A percentile compares a stretch with the other conserved stretches of the same genome.
These are phyloP conservation scores for Buphagus erythrorhynchus DNA, from an alignment of 2,797 vertebrate genomes.

Conservation along the genomic window DNA sequence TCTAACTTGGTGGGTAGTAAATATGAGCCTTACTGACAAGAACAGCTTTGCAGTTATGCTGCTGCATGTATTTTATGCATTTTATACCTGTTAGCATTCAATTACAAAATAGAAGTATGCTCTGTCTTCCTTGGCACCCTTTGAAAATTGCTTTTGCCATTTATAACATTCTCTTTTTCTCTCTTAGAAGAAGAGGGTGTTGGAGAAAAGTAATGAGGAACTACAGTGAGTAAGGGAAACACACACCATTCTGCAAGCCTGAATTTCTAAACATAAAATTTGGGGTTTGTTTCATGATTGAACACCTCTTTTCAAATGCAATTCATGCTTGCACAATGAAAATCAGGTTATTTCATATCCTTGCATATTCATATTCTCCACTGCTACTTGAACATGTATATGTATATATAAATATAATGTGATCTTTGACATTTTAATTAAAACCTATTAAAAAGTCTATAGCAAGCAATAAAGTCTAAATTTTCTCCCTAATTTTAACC, in stretches of 20 bases:
- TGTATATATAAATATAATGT: neutral
- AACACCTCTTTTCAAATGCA: neutral
- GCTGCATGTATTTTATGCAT: neutral
- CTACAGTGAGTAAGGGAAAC: neutral
- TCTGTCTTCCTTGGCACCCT: neutral
- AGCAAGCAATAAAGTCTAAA: neutral
- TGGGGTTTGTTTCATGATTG: neutral
- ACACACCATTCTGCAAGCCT: neutral
- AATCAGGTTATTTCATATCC: neutral
- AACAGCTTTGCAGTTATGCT: neutral
- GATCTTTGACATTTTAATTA: slow-evolving; percentile 31
- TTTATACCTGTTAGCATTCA: neutral
- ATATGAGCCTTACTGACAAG: neutral
- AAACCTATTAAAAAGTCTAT: neutral
- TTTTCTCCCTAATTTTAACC: neutral
- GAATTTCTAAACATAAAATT: neutral
- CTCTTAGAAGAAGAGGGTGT: neutral
- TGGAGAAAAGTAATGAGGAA: neutral
- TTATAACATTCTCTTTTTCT: neutral
- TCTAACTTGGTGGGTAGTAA: neutral
- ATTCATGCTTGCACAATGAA: neutral
- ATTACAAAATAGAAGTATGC: neutral
- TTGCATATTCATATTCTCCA: neutral
- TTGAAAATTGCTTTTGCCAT: neutral
- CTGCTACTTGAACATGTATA: neutral